Evolutionary conservation across 2,113 vertebrate genomes (phyloP).

Genomic region (Sardina pilchardus): DNA sequence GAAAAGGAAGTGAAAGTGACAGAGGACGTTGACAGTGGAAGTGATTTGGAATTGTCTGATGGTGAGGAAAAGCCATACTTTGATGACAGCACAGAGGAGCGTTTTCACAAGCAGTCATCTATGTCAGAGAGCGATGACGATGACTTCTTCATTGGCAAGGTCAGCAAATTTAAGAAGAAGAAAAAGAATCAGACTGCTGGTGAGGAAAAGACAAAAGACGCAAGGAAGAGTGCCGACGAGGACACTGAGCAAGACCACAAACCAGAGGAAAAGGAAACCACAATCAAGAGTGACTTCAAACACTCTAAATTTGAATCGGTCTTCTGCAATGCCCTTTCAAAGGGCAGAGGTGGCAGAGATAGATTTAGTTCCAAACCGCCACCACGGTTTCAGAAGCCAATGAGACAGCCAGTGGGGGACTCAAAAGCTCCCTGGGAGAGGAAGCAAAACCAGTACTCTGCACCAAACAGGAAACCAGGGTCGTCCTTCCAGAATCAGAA

Average conservation of each 20-base stretch:
- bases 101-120: constrained; percentile 88
- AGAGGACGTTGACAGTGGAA: constrained; percentile 42
- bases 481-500: constrained; percentile 23
- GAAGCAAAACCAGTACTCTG: background rate
- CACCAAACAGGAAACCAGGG: constrained; percentile 1
- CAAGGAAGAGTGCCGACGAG: constrained; percentile 20
- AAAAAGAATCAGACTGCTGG: constrained; percentile 48
- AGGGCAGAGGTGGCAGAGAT: constrained; percentile 27
- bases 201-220: constrained; percentile 41
- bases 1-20: background rate
- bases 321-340: constrained; percentile 82
- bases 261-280: constrained; percentile 29
- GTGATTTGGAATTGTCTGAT: constrained; percentile 65
- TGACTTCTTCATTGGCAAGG: constrained; percentile 93
- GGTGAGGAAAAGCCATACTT: constrained; percentile 80
- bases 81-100: constrained; percentile 95
- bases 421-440: constrained; percentile 22
- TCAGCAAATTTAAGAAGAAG: constrained; percentile 81
- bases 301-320: constrained; percentile 72
- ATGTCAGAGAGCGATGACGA: constrained; percentile 82
- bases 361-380: constrained; percentile 20
- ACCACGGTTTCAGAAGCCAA: constrained; percentile 54
- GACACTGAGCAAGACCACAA: background rate
- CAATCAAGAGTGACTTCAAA: constrained; percentile 52
- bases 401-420: constrained; percentile 4